Percentiles rank a stretch among this genome's conserved stretches.
phyloP scores from a whole-genome alignment of 1,140 invertebrate species.

The Brachionus manjavacas region DNA sequence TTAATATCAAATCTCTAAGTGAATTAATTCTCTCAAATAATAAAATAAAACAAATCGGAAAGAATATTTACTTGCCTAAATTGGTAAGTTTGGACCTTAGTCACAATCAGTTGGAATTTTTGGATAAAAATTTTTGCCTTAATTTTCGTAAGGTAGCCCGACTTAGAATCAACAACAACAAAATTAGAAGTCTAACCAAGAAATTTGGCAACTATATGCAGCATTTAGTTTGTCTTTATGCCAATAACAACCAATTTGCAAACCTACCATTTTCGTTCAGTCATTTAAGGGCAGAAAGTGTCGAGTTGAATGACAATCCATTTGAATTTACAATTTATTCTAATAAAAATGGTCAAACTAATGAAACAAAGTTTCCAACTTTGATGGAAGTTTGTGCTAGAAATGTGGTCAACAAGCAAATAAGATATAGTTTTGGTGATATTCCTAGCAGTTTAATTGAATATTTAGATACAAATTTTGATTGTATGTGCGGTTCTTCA shows the following conservation, averaged over 20 bases:
- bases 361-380: neutral
- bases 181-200: neutral
- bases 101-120: slow-evolving; percentile 11
- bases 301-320: slow-evolving; percentile 32
- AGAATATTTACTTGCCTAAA: neutral
- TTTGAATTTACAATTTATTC: slow-evolving; percentile 7
- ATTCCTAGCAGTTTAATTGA: slow-evolving; percentile 8
- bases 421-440: neutral
- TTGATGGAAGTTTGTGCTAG: neutral
- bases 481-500: slow-evolving; percentile 27
- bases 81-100: slow-evolving; percentile 12
- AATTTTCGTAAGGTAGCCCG: slow-evolving; percentile 8
- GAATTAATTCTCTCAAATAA: slow-evolving; percentile 14
- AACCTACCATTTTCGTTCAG: neutral
- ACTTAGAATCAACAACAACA: slow-evolving; percentile 10
- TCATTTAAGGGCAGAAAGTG: neutral
- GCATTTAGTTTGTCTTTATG: slow-evolving; percentile 6
- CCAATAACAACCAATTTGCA: slow-evolving; percentile 21
- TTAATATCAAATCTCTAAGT: neutral
- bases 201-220: neutral
- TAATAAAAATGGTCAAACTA: neutral
- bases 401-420: slow-evolving; percentile 7
- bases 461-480: neutral
- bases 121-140: slow-evolving; percentile 15
- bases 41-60: neutral